Evolutionary conservation across 2,113 vertebrate species (phyloP).

Genomic region (Aythya baeri): DNA sequence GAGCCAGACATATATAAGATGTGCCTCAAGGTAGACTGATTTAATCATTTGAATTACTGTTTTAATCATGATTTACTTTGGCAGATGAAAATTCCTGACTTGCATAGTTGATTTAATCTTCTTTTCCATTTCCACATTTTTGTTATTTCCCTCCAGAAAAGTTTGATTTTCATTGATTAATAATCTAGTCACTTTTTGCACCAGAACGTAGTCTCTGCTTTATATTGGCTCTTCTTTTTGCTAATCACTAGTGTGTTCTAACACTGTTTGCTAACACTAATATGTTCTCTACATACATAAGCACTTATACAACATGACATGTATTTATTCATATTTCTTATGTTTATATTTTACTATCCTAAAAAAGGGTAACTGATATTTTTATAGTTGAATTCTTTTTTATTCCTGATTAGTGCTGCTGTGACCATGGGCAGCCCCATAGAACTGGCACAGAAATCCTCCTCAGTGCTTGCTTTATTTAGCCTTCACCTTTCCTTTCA

Average conservation of each 20-base stretch:
- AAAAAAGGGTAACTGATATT: neutral
- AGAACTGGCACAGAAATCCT: neutral
- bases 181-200: neutral
- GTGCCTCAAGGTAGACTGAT: neutral
- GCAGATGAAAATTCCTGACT: neutral
- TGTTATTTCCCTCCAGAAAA: neutral
- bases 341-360: neutral
- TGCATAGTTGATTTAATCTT: neutral
- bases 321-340: neutral
- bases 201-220: neutral
- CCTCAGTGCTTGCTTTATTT: neutral
- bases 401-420: neutral
- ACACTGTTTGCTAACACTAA: no score
- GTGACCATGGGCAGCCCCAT: neutral
- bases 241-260: neutral
- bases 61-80: neutral
- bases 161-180: neutral
- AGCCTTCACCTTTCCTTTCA: neutral
- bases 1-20: neutral
- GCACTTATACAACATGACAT: neutral
- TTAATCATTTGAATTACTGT: neutral
- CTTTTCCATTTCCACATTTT: neutral
- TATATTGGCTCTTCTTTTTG: neutral
- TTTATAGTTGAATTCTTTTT: neutral
- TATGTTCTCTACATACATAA: accelerated